phyloP scores from a whole-genome alignment of 92 coral and sea anemone genomes.

The Virgularia gustaviana region DNA sequence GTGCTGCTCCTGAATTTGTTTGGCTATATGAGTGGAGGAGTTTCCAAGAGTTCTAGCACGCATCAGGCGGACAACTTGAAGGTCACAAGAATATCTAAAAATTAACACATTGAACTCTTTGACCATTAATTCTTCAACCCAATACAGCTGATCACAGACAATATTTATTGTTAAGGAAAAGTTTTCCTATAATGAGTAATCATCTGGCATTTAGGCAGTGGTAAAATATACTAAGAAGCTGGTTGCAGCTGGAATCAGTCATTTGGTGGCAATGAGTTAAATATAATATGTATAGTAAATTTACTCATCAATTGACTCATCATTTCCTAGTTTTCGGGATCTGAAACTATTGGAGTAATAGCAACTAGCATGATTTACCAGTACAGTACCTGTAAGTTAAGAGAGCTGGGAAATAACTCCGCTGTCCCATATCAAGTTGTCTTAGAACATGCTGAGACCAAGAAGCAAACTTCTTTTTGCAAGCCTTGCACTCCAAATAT shows the following conservation, averaged over 20 bases:
- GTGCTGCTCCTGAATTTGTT: slow-evolving; percentile 25
- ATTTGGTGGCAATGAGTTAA: too few relatives aligned
- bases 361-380: neutral
- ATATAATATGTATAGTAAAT: too few relatives aligned
- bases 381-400: slow-evolving; percentile 20
- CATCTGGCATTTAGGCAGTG: too few relatives aligned
- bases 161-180: too few relatives aligned
- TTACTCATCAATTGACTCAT: too few relatives aligned
- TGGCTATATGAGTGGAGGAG: neutral
- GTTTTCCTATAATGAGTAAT: too few relatives aligned
- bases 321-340: too few relatives aligned
- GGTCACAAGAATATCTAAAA: slow-evolving; percentile 23
- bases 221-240: too few relatives aligned
- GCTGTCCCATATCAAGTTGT: slow-evolving; percentile 28
- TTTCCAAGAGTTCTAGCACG: slow-evolving; percentile 11
- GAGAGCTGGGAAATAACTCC: slow-evolving; percentile 10
- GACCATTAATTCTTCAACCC: too few relatives aligned
- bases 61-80: slow-evolving; percentile 3
- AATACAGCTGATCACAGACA: too few relatives aligned
- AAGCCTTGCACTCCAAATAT: slow-evolving; percentile 11
- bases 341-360: too few relatives aligned
- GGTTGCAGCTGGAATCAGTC: too few relatives aligned
- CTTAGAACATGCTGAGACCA: slow-evolving; percentile 17
- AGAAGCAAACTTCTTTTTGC: slow-evolving; percentile 14
- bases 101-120: neutral